These are phyloP conservation scores for Anastatus disparis DNA, from an alignment of 1,140 invertebrate genomes.

Conservation along the genomic window DNA sequence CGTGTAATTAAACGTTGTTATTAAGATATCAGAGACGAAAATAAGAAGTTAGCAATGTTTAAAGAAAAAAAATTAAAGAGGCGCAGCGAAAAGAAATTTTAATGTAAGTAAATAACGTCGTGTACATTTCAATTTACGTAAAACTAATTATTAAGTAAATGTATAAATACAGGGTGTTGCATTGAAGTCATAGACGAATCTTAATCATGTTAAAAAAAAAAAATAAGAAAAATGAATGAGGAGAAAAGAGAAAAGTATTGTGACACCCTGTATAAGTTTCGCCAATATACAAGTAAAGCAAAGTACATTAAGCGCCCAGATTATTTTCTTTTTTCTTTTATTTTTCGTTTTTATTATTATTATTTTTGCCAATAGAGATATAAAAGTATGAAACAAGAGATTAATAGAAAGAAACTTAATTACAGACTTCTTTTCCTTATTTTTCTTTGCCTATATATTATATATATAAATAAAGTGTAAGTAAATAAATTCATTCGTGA, in stretches of 20 bases:
- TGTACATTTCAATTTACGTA: conserved; percentile 31
- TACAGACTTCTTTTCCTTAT: conserved; percentile 14
- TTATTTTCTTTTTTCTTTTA: too few relatives aligned
- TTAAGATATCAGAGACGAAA: background rate
- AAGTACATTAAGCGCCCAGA: conserved; percentile 9
- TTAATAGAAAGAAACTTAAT: conserved; percentile 31
- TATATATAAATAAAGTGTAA: conserved; percentile 17
- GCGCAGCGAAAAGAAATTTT: conserved; percentile 8
- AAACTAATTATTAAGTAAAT: conserved; percentile 9
- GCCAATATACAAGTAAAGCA: conserved; percentile 4
- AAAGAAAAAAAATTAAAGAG: too few relatives aligned
- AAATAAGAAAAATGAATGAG: background rate
- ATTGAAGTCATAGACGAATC: too few relatives aligned
- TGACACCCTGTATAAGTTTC: conserved; percentile 1
- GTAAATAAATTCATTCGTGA: conserved; percentile 21
- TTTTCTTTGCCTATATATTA: conserved; percentile 32
- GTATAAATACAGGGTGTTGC: conserved; percentile 4
- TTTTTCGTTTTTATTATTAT: too few relatives aligned
- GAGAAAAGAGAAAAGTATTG: background rate
- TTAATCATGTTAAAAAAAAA: too few relatives aligned
- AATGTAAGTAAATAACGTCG: background rate
- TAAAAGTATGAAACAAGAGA: conserved; percentile 6
- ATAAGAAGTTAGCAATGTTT: background rate
- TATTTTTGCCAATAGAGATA: conserved; percentile 12
- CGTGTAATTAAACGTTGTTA: conserved; percentile 34